Evolutionary conservation across 2,797 vertebrate genomes (phyloP).

Genomic region (Lagorchestes hirsutus): DNA sequence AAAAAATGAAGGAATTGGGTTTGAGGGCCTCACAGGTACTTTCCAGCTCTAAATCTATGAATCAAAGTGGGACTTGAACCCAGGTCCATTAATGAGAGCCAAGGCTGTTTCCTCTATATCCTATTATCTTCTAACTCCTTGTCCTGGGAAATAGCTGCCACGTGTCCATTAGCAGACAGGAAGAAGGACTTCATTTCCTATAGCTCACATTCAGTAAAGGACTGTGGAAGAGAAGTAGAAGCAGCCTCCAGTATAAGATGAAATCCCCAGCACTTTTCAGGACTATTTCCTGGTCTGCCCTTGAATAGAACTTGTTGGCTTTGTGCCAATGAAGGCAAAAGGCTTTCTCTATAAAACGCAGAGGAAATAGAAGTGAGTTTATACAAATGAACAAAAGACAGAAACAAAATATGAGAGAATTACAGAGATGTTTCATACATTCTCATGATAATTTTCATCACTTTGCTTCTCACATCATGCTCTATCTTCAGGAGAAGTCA

Average conservation of each 20-base stretch:
- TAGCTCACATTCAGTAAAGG: background rate
- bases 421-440: background rate
- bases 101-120: background rate
- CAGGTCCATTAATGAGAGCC: background rate
- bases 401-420: conserved; percentile 13
- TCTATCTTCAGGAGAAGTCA: conserved; percentile 14
- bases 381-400: background rate
- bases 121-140: background rate
- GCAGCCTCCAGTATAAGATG: background rate
- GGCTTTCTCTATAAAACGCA: background rate
- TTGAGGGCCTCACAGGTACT: background rate
- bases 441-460: conserved; percentile 2
- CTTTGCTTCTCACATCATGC: background rate
- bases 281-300: conserved; percentile 4
- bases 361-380: background rate
- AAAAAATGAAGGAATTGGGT: background rate
- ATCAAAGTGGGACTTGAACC: background rate
- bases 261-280: conserved; percentile 20
- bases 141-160: background rate
- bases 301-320: background rate
- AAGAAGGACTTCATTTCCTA: background rate
- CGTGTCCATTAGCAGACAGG: background rate
- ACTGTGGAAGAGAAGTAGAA: background rate
- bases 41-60: background rate
- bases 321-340: conserved; percentile 44